phyloP scores from a whole-genome alignment of 2,113 vertebrate species.

The Microcebus murinus region DNA sequence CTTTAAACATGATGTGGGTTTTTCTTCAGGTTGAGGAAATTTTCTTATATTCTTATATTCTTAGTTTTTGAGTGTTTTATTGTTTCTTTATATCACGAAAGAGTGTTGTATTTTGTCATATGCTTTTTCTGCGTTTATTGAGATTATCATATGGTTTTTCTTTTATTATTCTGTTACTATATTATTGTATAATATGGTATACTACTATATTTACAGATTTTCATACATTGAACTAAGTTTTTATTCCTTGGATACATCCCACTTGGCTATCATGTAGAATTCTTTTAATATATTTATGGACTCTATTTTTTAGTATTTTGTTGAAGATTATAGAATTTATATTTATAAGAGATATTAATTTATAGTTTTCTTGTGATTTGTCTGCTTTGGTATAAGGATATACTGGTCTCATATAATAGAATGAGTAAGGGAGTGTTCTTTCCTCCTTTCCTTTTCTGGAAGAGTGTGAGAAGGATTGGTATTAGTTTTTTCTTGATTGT shows the following conservation, averaged over 20 bases:
- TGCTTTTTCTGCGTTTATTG: neutral
- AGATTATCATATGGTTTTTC: neutral
- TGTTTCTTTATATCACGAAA: neutral
- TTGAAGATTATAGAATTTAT: slow-evolving; percentile 3
- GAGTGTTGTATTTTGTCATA: neutral
- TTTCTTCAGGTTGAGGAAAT: neutral
- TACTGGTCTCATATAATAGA: neutral
- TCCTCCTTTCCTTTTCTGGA: neutral
- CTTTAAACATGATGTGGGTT: neutral
- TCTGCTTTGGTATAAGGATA: neutral
- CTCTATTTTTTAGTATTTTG: slow-evolving; percentile 8
- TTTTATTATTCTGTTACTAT: neutral
- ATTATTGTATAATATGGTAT: neutral
- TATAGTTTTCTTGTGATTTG: neutral
- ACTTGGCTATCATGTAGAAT: neutral
- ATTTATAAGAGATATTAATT: neutral
- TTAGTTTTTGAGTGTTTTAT: neutral
- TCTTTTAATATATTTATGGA: neutral
- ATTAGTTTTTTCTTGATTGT: neutral
- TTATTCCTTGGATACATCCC: neutral
- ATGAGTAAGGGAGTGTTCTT: neutral
- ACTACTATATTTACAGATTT: neutral
- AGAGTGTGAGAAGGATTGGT: neutral
- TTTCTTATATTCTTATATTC: neutral
- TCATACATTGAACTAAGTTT: neutral